Percentiles rank a stretch among this genome's conserved stretches.
Evolutionary conservation across 2,113 vertebrate species (phyloP).

Genomic region (Embiotoca jacksoni): DNA sequence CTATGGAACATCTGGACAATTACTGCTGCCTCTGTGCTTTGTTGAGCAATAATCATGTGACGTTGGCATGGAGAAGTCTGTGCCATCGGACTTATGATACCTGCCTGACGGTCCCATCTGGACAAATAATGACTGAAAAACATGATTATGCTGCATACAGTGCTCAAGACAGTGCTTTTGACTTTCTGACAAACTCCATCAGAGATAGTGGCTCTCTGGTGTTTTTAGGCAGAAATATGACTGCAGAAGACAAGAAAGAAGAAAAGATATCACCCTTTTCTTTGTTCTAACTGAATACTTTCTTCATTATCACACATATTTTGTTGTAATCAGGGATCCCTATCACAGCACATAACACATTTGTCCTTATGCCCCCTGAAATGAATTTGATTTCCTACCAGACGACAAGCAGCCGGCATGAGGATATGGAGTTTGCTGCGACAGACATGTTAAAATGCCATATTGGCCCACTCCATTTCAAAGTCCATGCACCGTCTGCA

Average conservation of each 20-base stretch:
- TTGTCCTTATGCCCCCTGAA: conserved; percentile 33
- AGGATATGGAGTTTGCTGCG: conserved; percentile 63
- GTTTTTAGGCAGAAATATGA: neutral
- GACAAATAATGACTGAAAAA: conserved; percentile 23
- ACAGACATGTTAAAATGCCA: conserved; percentile 60
- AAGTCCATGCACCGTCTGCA: conserved; percentile 60
- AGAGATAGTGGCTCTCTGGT: too few species aligned
- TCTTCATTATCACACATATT: neutral
- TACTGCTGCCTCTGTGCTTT: conserved; percentile 49
- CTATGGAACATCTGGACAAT: conserved; percentile 72
- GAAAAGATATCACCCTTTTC: neutral
- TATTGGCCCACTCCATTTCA: conserved; percentile 45
- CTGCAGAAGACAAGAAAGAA: neutral
- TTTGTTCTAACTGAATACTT: neutral
- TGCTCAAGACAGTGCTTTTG: neutral
- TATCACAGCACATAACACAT: conserved; percentile 25
- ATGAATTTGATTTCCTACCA: conserved; percentile 72
- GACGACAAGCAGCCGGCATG: conserved; percentile 39
- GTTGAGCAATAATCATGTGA: conserved; percentile 58
- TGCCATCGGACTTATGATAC: conserved; percentile 53
- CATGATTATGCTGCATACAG: conserved; percentile 10
- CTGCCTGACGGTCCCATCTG: conserved; percentile 35
- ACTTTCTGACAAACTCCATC: neutral
- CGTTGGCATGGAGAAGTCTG: conserved; percentile 35
- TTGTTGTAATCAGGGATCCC: conserved; percentile 23